A percentile compares a stretch with the other conserved stretches of the same genome.
Conservation (phyloP, 2,797 vertebrate genomes). For the Miichthys miiuy region DNA sequence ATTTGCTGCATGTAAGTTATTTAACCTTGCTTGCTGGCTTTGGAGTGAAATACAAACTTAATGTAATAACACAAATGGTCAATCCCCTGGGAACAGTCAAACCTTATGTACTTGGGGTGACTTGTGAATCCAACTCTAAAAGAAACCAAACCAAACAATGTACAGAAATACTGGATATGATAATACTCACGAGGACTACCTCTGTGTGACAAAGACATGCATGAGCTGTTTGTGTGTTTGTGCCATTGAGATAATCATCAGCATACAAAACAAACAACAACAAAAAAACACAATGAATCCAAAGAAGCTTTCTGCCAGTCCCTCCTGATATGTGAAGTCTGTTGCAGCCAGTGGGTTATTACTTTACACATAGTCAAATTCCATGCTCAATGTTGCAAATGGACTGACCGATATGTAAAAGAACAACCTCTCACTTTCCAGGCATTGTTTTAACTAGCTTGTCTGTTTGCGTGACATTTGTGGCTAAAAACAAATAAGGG, state of each 20-base stretch:
- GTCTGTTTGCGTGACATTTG: constrained; percentile 50
- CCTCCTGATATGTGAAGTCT: constrained; percentile 6
- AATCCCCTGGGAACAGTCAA: neutral
- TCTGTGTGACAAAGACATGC: constrained; percentile 17
- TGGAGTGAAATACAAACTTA: neutral
- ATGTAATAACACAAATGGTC: neutral
- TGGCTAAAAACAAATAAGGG: constrained; percentile 52
- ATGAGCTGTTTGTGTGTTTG: constrained; percentile 8
- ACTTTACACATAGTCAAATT: constrained; percentile 73
- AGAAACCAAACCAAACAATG: neutral
- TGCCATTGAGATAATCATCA: constrained; percentile 25
- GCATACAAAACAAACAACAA: constrained; percentile 14
- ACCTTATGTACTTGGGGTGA: neutral
- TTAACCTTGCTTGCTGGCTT: neutral
- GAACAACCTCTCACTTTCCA: constrained; percentile 36
- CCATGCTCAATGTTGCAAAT: constrained; percentile 72
- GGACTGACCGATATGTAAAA: constrained; percentile 72
- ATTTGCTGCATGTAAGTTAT: neutral
- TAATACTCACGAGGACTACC: neutral
- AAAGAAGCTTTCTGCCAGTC: constrained; percentile 3
- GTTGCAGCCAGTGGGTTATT: constrained; percentile 31
- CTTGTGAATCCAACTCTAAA: neutral
- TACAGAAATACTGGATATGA: neutral
- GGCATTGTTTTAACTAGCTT: constrained; percentile 47
- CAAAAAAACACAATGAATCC: constrained; percentile 32